Percentiles rank a stretch among this genome's conserved stretches.
Conservation (phyloP, 2,888 invertebrate genomes). For the Parascotia fuliginaria region DNA sequence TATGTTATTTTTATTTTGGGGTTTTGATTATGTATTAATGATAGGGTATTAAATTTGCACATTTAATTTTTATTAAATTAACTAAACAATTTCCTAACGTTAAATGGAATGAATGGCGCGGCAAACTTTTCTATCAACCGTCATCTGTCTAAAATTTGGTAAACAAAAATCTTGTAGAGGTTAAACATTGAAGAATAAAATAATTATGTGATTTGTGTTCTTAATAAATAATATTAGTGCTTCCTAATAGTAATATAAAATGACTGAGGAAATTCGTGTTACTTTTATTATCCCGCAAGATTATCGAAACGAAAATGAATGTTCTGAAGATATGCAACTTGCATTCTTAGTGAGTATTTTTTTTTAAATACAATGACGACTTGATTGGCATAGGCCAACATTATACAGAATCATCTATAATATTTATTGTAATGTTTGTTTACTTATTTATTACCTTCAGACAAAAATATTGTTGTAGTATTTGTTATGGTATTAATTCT, state of each 20-base stretch:
- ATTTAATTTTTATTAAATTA: too few relatives aligned
- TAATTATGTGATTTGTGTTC: conserved; percentile 7
- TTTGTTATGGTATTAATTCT: too few relatives aligned
- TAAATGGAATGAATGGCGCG: conserved; percentile 3
- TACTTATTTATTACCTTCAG: too few relatives aligned
- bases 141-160: conserved; percentile 31
- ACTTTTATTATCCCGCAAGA: conserved; percentile 84
- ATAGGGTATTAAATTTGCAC: too few relatives aligned
- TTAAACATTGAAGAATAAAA: conserved; percentile 15
- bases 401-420: too few relatives aligned
- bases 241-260: conserved; percentile 35
- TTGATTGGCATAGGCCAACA: background rate
- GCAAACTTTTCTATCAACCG: conserved; percentile 20
- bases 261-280: conserved; percentile 74
- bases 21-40: too few relatives aligned
- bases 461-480: too few relatives aligned
- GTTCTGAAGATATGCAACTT: conserved; percentile 86
- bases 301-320: conserved; percentile 79
- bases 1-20: too few relatives aligned
- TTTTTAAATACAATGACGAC: background rate
- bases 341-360: conserved; percentile 83
- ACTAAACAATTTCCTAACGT: background rate
- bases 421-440: too few relatives aligned
- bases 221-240: background rate
- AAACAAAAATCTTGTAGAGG: conserved; percentile 40